These are phyloP conservation scores for Margaritifera margaritifera DNA, from an alignment of 2,888 invertebrate genomes.

Conservation along the genomic window DNA sequence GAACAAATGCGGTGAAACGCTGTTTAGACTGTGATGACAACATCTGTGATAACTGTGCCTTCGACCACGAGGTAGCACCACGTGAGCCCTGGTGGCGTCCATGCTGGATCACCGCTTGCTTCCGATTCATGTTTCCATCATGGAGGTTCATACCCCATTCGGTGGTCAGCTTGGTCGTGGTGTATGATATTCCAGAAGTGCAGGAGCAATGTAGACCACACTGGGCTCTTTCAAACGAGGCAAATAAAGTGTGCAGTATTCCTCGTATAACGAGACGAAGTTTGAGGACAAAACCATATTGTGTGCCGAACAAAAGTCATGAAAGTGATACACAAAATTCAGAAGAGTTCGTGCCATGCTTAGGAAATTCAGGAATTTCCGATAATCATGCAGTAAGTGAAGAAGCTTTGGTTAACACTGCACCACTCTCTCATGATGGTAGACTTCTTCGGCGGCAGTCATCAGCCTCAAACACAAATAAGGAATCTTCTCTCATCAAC, in stretches of 20 bases:
- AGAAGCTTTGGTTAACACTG: too few relatives aligned
- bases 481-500: too few relatives aligned
- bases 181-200: background rate
- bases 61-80: constrained; percentile 1
- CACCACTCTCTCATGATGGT: too few relatives aligned
- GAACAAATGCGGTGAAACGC: constrained; percentile 1
- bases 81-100: constrained; percentile 7
- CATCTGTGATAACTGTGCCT: constrained; percentile 8
- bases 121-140: constrained; percentile 3
- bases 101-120: constrained; percentile 2
- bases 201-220: background rate
- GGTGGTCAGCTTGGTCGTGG: constrained; percentile 4
- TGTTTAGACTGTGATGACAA: constrained; percentile 9
- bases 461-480: too few relatives aligned
- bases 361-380: background rate
- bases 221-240: background rate
- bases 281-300: background rate
- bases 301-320: background rate
- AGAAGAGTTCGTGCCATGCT: constrained; percentile 1
- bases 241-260: background rate
- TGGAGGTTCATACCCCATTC: constrained; percentile 4
- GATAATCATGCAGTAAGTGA: too few relatives aligned
- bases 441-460: too few relatives aligned
- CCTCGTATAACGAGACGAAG: background rate
- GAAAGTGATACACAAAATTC: constrained; percentile 1